Conservation (phyloP, 2,113 vertebrate species). For the Malurus cyaneus region DNA sequence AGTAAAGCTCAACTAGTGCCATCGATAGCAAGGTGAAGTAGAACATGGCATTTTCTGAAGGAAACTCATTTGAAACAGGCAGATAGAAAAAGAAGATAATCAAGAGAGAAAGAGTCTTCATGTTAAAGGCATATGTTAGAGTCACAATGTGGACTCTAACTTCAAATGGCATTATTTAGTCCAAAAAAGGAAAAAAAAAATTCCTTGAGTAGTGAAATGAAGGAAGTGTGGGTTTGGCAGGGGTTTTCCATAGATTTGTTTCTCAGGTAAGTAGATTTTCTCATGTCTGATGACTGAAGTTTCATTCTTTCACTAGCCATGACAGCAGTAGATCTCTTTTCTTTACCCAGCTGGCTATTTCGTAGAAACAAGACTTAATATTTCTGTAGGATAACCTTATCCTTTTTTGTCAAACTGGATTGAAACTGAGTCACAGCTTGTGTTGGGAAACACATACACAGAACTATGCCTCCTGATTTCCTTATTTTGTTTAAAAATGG, state of each 20-base stretch:
- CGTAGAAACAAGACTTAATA: not conserved
- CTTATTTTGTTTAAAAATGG: not conserved
- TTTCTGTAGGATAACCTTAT: not conserved
- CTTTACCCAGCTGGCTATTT: not conserved
- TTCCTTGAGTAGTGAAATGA: not conserved
- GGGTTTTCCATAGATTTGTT: not conserved
- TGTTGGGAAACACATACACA: not conserved
- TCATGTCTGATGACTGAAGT: not conserved
- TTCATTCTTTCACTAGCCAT: not conserved
- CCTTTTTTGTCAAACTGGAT: not conserved
- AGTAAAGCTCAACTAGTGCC: not conserved
- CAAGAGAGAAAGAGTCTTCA: not conserved
- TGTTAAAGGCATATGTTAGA: not conserved
- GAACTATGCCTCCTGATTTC: not conserved
- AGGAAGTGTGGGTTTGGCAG: not conserved
- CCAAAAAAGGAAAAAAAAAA: not conserved
- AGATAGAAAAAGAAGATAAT: not conserved
- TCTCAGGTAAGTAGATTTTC: not conserved
- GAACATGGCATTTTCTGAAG: not conserved
- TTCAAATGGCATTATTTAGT: not conserved
- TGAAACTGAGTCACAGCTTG: not conserved
- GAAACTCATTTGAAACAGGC: not conserved
- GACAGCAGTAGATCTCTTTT: not conserved
- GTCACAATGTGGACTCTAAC: not conserved
- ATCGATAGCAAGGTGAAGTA: not conserved